Evolutionary conservation across 2,113 vertebrate genomes (phyloP), one percentile per base, ranked within the genome.

Genomic region (Bos indicus): DNA sequence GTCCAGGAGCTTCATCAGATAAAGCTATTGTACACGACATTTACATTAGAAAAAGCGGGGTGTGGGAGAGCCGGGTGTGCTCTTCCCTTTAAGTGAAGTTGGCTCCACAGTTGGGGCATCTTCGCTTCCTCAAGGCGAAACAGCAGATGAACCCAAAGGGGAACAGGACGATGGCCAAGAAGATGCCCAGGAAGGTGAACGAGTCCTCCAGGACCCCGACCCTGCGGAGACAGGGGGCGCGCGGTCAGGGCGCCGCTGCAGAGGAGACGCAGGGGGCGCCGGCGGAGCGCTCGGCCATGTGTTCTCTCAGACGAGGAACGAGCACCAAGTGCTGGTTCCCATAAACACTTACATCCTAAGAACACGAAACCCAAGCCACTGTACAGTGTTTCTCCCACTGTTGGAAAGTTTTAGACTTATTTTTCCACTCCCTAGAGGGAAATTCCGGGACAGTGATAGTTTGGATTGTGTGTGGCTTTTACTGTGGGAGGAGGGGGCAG

Each of bases 111-210:
- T 99, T 99, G 60, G 99, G 99, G 98, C 99, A 99, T 98, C 99
- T 99, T 98, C 99, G 99, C 99, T 99, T 99, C 98, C 99, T 99
- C 99, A 99, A 98, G 14, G 99, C 99, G 11, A 99, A 99, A 98
- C 99, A 99, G 99, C 99, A 99, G 95, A 99, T 99, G 97, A 99
- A 99, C 71, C 99, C 99, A 95, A 99, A 99, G 8, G 99, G 99
- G 97, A 99, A 99, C 98, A 99, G 99, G 95, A 99, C 98, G 98
- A 99, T 99, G 99, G 99, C 99, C 98, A 99, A 99, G 95, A 99
- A 93, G 98, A 99, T 99, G 80, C 99, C 99, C 83, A 99, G 98
- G 95, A 99, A 99, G 97, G 99, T 99, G 99, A 99, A 99, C 96
- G 99, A 99, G 82, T 99, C 99, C 98, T 99, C 99, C 99, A 99